Evolutionary conservation across 2,797 vertebrate genomes (phyloP), one percentile per base, ranked within the genome.

Genomic region (Malacoraja senta): DNA sequence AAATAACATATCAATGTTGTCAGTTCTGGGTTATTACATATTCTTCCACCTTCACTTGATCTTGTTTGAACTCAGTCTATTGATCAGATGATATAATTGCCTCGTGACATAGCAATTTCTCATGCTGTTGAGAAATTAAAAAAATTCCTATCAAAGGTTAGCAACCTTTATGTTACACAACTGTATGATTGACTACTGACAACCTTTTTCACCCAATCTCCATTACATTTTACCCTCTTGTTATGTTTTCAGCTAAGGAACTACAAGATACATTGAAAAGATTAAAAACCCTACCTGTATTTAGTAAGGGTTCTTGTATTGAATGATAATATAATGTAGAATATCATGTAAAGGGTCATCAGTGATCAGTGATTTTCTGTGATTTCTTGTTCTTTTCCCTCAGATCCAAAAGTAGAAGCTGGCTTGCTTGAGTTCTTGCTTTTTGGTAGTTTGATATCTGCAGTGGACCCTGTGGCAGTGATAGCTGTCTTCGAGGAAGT

Each of bases 401-500:
- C 93, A 97, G 98, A 98, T 93, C 94, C 96, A n/a, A 97, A 96
- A 0, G 97, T 99, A 0, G 95, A 98, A 93, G 98, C 97, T 0
- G 98, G 97, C 32, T 95, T 99, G 94, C 97, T 99, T 97, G 98
- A 99, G 95, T 99, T 99, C 96, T 96, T 99, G 95, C 94, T 99
- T 81, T 99, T 99, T 0, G 98, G 98, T 15, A 98, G 98, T 24
- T 94, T 99, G 94, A 99, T 99, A 95, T 99, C 98, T 0, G 98
- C 98, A 0, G 98, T 99, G 93, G 98, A 99, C 94, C 98, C 98
- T 0, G 98, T 99, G 94, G 98, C 98, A 0, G 98, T 99, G 93
- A 93, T 99, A 93, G 98, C 98, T 0, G 98, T 99, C 93, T 99
- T 99, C 0, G 98, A 99, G 95, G 98, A 99, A 94, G 98, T 99